Conservation (phyloP, 2,888 invertebrate species). For the Caenorhabditis virilis region DNA sequence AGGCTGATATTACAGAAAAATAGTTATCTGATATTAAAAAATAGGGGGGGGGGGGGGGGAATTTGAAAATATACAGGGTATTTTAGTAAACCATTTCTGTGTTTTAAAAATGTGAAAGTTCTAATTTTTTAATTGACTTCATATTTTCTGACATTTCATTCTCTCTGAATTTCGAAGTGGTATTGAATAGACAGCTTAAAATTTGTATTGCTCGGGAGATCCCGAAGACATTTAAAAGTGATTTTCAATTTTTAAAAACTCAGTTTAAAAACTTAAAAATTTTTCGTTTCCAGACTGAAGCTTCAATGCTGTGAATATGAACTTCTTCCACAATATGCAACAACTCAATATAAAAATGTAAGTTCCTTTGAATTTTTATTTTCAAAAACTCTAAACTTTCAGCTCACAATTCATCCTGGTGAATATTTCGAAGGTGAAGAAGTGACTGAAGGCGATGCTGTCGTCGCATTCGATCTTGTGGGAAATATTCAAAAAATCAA, state of each 20-base stretch:
- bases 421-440: conserved; percentile 53
- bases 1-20: too few relatives aligned
- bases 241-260: background rate
- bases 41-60: too few relatives aligned
- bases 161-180: too few relatives aligned
- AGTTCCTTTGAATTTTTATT: conserved; percentile 4
- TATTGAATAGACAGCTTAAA: too few relatives aligned
- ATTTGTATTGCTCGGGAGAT: too few relatives aligned
- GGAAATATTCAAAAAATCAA: conserved; percentile 31
- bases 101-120: too few relatives aligned
- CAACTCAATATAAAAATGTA: conserved; percentile 55
- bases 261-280: background rate
- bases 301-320: conserved; percentile 66
- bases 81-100: too few relatives aligned
- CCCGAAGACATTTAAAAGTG: background rate
- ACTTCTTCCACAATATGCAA: conserved; percentile 48
- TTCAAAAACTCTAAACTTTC: conserved; percentile 5
- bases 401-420: conserved; percentile 37
- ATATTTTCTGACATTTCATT: too few relatives aligned
- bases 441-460: conserved; percentile 35
- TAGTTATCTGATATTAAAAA: too few relatives aligned
- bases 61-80: too few relatives aligned
- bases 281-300: conserved; percentile 37
- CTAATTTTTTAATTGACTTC: too few relatives aligned
- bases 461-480: conserved; percentile 42